Conservation (phyloP, 2,797 vertebrate species). For the Pachyuromys duprasi region DNA sequence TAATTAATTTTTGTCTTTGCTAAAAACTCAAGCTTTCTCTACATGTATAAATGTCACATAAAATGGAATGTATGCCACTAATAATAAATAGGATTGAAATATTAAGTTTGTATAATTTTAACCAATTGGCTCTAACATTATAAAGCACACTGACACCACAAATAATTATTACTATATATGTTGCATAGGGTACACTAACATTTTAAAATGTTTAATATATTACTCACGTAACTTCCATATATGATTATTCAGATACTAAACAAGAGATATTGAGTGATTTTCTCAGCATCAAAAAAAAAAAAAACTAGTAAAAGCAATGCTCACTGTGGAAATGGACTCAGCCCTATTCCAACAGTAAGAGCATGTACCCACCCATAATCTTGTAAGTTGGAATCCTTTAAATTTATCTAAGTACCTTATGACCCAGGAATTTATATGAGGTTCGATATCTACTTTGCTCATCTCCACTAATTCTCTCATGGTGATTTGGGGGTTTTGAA, state of each 20-base stretch:
- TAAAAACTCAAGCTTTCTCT: conserved; percentile 52
- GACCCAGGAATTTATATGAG: not conserved
- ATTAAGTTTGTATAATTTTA: conserved; percentile 52
- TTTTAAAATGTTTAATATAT: conserved; percentile 52
- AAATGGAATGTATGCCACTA: conserved; percentile 44
- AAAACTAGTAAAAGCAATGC: conserved; percentile 27
- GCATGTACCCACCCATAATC: not conserved
- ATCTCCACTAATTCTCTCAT: conserved; percentile 9
- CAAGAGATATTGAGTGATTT: not conserved
- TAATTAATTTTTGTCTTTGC: conserved; percentile 66
- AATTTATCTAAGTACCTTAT: not conserved
- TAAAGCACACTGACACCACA: not conserved
- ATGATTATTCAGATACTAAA: not conserved
- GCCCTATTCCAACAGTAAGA: conserved; percentile 13
- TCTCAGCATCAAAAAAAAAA: conserved; percentile 26
- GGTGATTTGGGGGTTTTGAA: conserved; percentile 33
- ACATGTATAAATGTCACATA: conserved; percentile 29
- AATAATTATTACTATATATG: conserved; percentile 28
- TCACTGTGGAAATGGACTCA: not conserved
- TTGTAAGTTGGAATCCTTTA: conserved; percentile 48
- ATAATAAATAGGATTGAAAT: conserved; percentile 59
- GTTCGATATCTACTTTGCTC: conserved; percentile 33
- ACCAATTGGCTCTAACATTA: conserved; percentile 37
- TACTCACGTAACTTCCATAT: not conserved
- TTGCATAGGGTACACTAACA: not conserved